Base-by-base conservation (phyloP, 2,888 invertebrate species). In the Caenorhabditis imperialis region DNA sequence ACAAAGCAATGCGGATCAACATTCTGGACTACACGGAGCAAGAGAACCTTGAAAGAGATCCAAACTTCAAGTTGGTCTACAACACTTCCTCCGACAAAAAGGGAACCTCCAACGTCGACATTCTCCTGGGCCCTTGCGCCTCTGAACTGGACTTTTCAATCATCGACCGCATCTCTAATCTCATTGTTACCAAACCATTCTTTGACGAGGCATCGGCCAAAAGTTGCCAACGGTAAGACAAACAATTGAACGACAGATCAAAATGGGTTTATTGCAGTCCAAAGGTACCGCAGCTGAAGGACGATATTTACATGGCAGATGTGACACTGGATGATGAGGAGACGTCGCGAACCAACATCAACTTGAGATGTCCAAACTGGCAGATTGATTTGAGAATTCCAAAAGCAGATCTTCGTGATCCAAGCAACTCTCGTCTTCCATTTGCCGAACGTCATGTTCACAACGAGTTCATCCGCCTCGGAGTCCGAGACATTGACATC, bases 61-160 rank as follows among this genome's bases (percentile, higher is more conserved):
- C 74, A 3, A 75, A 77, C 37, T 55, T 79, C 35, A 79, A 77
- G 25, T 8, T 79, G 20, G 30, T 75, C 5, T 12, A 57, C 10
- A 37, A 54, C n/a, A 55, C 40, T 8, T 62, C 77, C 4, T 45
- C 55, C 0, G 75, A 70, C 2, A 40, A 40, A 6, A 71, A 74
- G 18, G 57, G 53, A 22, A n/a, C 48, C 14, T 50, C 69, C 0
- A 67, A 71, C 6, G 47, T 73, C 2, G 69, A 75, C 1, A 23
- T 81, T 22, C 67, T 63, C 18, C 61, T 82, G 3, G 76, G 77
- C 12, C 55, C 73, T 14, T 82, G 82, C 48, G 55, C 48, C n/a
- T 55, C 82, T 4, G 84, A 86, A 53, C 23, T 86, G n/a, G 85
- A 86, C 57, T 73, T 82, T 42, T 83, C 83, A 7, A 78, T 86